phyloP scores from a whole-genome alignment of 2,797 vertebrate genomes.

The Sternotherus odoratus region DNA sequence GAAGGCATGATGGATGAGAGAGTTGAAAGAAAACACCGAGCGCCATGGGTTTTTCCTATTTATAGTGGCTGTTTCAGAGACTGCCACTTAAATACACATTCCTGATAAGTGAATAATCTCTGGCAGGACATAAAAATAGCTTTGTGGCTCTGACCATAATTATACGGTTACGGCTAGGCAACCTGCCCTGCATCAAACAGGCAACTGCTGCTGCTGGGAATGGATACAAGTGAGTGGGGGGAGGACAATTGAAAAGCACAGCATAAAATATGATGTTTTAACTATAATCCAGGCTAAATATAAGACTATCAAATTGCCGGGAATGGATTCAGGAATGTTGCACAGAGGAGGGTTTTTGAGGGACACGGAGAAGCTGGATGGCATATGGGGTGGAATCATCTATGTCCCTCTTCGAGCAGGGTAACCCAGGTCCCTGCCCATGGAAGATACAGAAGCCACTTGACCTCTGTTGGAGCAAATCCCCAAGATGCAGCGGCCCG shows the following conservation, averaged over 20 bases:
- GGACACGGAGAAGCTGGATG: neutral
- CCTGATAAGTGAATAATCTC: constrained; percentile 81
- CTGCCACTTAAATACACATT: constrained; percentile 78
- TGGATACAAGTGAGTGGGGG: constrained; percentile 27
- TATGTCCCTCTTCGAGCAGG: neutral
- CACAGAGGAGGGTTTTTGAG: neutral
- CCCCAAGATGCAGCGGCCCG: neutral
- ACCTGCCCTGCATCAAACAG: constrained; percentile 38
- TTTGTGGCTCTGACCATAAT: constrained; percentile 79
- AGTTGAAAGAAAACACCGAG: constrained; percentile 49
- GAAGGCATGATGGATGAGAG: constrained; percentile 20
- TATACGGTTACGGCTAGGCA: constrained; percentile 65
- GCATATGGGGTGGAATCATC: neutral
- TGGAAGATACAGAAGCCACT: neutral
- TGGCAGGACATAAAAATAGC: constrained; percentile 77
- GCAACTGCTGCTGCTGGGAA: constrained; percentile 28
- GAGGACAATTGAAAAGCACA: constrained; percentile 54
- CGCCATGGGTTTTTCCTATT: constrained; percentile 72
- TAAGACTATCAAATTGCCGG: neutral
- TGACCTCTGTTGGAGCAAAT: neutral
- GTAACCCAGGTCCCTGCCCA: neutral
- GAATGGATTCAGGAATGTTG: neutral
- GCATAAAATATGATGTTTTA: constrained; percentile 64
- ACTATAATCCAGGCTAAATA: constrained; percentile 53
- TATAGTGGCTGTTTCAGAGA: constrained; percentile 75